These are phyloP conservation scores for Oostethus manadensis DNA, from an alignment of 2,113 vertebrate genomes.

Conservation along the genomic window DNA sequence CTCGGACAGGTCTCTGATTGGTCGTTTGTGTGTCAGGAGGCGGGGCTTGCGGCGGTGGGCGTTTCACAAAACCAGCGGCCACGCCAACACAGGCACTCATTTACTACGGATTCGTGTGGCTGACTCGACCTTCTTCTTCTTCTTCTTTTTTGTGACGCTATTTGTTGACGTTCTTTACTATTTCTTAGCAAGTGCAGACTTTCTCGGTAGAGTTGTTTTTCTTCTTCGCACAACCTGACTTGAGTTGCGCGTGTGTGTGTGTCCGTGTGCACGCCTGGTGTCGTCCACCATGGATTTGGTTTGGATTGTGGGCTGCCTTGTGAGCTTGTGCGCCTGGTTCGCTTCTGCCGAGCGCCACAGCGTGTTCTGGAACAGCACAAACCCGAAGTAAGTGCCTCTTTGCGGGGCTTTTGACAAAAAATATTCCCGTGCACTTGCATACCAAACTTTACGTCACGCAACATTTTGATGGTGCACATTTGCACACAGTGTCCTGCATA, in stretches of 20 bases:
- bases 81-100: slow-evolving; percentile 30
- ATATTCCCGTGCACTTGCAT: neutral
- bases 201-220: neutral
- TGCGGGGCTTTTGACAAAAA: neutral
- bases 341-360: slow-evolving; percentile 70
- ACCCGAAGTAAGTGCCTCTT: slow-evolving; percentile 67
- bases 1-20: slow-evolving; percentile 60
- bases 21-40: slow-evolving; percentile 7
- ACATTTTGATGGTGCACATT: neutral
- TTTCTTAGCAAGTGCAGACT: neutral
- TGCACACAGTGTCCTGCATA: slow-evolving; percentile 25
- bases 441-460: neutral
- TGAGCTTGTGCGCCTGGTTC: slow-evolving; percentile 59
- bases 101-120: slow-evolving; percentile 49
- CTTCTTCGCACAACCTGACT: slow-evolving; percentile 19
- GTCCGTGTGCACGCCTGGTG: slow-evolving; percentile 25
- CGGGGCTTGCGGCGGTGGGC: slow-evolving; percentile 22
- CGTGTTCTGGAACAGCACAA: slow-evolving; percentile 76
- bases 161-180: neutral
- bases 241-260: slow-evolving; percentile 23
- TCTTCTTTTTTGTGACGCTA: neutral
- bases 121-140: neutral
- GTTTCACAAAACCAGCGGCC: slow-evolving; percentile 57
- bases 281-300: slow-evolving; percentile 70
- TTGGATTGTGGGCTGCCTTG: slow-evolving; percentile 58